Conservation (phyloP, 2,113 vertebrate genomes). For the Scomber scombrus region DNA sequence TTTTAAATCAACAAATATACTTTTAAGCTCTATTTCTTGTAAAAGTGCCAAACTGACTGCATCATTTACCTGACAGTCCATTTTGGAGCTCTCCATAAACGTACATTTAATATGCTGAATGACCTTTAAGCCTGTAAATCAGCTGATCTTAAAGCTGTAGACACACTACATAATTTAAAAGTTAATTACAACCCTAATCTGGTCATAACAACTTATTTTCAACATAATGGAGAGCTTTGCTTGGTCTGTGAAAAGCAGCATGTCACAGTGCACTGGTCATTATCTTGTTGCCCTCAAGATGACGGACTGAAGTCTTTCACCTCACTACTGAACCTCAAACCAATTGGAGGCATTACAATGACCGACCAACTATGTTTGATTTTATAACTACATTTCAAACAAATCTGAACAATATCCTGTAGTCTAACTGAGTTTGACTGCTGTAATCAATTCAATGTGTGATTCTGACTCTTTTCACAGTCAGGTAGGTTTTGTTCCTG, state of each 20-base stretch:
- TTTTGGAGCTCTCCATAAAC: too few species aligned
- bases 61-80: neutral
- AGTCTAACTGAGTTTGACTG: neutral
- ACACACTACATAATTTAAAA: constrained; percentile 8
- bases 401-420: neutral
- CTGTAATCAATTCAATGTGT: neutral
- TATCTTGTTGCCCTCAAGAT: constrained; percentile 2
- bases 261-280: constrained; percentile 4
- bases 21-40: neutral
- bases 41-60: neutral
- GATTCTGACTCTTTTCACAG: neutral
- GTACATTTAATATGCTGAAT: too few species aligned
- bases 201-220: neutral
- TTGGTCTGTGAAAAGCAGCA: neutral
- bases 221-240: neutral
- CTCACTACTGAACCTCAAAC: neutral
- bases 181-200: constrained; percentile 6
- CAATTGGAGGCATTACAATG: constrained; percentile 11
- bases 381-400: constrained; percentile 1
- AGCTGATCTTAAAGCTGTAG: neutral
- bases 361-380: neutral
- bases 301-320: neutral
- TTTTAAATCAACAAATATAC: neutral
- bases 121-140: neutral
- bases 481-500: neutral